Percentiles rank a stretch among this genome's conserved stretches.
phyloP scores from a whole-genome alignment of 2,797 vertebrate genomes.

The Podarcis lilfordi region DNA sequence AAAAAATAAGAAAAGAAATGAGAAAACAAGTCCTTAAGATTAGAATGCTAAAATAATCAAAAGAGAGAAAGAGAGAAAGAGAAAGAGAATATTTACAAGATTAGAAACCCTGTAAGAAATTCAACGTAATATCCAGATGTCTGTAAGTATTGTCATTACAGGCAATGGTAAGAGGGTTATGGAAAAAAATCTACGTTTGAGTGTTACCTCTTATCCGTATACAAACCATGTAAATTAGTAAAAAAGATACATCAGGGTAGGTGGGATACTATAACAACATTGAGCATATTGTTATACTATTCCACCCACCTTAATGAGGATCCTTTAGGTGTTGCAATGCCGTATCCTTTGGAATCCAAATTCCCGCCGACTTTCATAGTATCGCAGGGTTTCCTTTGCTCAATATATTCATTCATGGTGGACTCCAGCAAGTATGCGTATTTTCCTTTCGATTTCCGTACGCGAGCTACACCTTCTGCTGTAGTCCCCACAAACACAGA shows the following conservation, averaged over 20 bases:
- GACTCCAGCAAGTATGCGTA: conserved; percentile 99
- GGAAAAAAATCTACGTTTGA: conserved; percentile 70
- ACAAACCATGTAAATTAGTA: conserved; percentile 99
- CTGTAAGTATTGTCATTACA: conserved; percentile 71
- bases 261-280: conserved; percentile 99
- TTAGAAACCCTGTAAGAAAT: conserved; percentile 71
- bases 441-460: conserved; percentile 99
- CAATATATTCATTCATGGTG: conserved; percentile 99
- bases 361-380: conserved; percentile 99
- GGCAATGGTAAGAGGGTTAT: conserved; percentile 67
- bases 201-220: conserved; percentile 93
- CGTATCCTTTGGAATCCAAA: conserved; percentile 99
- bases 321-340: conserved; percentile 99
- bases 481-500: conserved; percentile 99
- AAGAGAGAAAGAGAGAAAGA: conserved; percentile 28
- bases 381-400: conserved; percentile 98
- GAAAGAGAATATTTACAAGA: conserved; percentile 63
- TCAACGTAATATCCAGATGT: conserved; percentile 72
- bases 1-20: conserved; percentile 69
- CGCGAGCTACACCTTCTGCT: conserved; percentile 95
- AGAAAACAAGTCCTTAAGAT: conserved; percentile 71
- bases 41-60: conserved; percentile 68
- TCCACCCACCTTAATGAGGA: conserved; percentile 99
- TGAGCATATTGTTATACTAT: conserved; percentile 99
- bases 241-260: conserved; percentile 99